Conservation (phyloP, 92 coral and sea anemone genomes). For the Micromussa lordhowensis region DNA sequence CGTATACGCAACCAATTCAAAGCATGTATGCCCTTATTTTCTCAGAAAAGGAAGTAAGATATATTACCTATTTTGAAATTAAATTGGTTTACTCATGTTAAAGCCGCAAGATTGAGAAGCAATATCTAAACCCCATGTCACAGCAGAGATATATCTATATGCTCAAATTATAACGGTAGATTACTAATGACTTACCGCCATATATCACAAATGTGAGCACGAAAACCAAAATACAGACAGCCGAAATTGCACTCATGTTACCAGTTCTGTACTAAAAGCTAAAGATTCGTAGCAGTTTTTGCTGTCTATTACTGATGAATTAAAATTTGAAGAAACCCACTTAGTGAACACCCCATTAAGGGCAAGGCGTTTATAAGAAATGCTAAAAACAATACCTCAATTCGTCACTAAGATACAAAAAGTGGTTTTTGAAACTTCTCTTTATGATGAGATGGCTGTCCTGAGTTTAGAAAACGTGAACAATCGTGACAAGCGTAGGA, state of each 20-base stretch:
- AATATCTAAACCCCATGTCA: not conserved
- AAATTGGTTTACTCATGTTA: not conserved
- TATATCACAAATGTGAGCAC: not conserved
- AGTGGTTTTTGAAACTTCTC: not conserved
- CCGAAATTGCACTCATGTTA: not conserved
- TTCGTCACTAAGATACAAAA: conserved; percentile 14
- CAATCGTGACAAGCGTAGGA: not conserved
- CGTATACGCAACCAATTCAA: not conserved
- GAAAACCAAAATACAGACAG: not conserved
- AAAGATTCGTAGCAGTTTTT: not conserved
- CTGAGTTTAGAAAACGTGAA: not conserved
- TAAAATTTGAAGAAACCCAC: not conserved
- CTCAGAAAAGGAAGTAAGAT: not conserved
- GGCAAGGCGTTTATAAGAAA: conserved; percentile 3
- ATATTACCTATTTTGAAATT: not conserved
- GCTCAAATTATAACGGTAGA: not conserved
- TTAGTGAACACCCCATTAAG: conserved; percentile 28
- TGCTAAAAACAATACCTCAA: not conserved
- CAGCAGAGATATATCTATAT: not conserved
- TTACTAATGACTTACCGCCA: conserved; percentile 16
- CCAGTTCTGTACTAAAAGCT: not conserved
- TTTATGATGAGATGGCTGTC: not conserved
- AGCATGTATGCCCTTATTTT: not conserved
- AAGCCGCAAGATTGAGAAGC: not conserved
- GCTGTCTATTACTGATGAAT: not conserved